phyloP scores from a whole-genome alignment of 2,113 vertebrate genomes.

The Python bivittatus region DNA sequence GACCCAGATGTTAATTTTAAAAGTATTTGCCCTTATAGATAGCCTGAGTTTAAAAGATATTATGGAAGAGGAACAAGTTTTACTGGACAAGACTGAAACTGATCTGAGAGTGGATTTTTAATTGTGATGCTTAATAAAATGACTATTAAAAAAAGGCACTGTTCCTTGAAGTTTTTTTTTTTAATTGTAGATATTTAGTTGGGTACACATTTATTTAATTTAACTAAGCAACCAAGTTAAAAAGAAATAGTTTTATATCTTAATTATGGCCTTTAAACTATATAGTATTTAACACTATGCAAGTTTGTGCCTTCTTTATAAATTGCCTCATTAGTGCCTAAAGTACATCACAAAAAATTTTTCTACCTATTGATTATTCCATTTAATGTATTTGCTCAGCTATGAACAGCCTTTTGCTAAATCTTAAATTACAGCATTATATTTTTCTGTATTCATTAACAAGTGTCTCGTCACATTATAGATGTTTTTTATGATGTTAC shows the following conservation, averaged over 20 bases:
- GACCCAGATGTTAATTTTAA: too few relatives aligned
- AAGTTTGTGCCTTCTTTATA: conserved; percentile 6
- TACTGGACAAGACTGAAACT: too few relatives aligned
- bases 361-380: conserved; percentile 2
- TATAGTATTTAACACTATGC: background rate
- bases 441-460: background rate
- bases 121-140: too few relatives aligned
- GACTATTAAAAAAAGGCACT: too few relatives aligned
- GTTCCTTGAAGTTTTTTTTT: background rate
- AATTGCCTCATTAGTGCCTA: conserved; percentile 17
- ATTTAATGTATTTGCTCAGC: conserved; percentile 9
- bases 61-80: too few relatives aligned
- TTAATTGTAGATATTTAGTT: background rate
- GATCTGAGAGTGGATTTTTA: too few relatives aligned
- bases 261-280: conserved; percentile 6
- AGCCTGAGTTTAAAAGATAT: too few relatives aligned
- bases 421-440: background rate
- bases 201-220: background rate
- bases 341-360: conserved; percentile 6
- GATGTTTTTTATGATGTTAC: conserved; percentile 18
- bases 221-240: background rate
- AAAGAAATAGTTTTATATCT: background rate
- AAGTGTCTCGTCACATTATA: background rate
- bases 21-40: too few relatives aligned
- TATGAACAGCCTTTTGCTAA: background rate